Percentiles rank a stretch among this genome's conserved stretches.
Evolutionary conservation across 2,888 invertebrate species (phyloP).

Genomic region (Spialia ferax): DNA sequence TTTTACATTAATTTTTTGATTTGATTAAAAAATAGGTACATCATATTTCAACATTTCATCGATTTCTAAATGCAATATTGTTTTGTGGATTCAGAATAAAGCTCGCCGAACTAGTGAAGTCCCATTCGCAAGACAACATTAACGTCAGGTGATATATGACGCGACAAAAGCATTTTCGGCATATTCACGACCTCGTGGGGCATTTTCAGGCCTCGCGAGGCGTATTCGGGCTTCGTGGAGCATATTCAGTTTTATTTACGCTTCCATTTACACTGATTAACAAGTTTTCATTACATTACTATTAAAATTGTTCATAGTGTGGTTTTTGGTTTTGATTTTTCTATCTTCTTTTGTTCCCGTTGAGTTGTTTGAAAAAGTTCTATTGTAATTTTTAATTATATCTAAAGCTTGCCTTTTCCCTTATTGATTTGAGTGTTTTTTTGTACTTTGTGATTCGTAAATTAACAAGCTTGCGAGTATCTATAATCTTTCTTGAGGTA

Average conservation of each 20-base stretch:
- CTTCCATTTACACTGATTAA: constrained; percentile 1
- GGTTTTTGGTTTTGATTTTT: constrained; percentile 15
- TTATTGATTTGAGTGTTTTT: neutral
- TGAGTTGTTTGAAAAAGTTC: neutral
- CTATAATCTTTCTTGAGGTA: no score
- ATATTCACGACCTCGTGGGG: neutral
- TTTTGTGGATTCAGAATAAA: constrained; percentile 53
- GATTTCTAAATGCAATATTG: constrained; percentile 14
- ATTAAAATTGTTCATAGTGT: neutral
- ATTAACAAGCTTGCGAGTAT: no score
- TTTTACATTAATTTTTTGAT: no score
- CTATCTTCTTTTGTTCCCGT: neutral
- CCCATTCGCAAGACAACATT: constrained; percentile 79
- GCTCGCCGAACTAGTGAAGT: constrained; percentile 67
- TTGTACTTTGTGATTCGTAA: neutral
- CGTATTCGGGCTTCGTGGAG: constrained; percentile 6
- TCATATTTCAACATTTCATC: no score
- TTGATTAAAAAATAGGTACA: no score
- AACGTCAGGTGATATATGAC: constrained; percentile 66
- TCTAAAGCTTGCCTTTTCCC: neutral
- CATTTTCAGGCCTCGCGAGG: constrained; percentile 1
- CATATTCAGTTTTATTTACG: constrained; percentile 14
- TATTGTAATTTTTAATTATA: neutral
- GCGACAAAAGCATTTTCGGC: neutral
- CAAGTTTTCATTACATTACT: neutral